phyloP scores from a whole-genome alignment of 1,140 invertebrate species.

The Dendrolimus punctatus region DNA sequence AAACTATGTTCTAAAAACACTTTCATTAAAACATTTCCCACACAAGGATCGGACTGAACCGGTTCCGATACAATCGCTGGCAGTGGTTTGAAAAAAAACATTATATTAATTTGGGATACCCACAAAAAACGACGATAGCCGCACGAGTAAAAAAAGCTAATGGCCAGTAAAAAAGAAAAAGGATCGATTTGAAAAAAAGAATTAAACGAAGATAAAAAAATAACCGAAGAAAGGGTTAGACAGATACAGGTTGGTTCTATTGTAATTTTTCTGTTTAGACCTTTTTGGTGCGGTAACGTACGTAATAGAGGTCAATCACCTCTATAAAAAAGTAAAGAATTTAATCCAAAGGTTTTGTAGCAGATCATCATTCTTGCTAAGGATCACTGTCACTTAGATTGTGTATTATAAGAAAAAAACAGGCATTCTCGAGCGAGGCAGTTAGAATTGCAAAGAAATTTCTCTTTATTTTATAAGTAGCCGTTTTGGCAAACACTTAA shows the following conservation, averaged over 20 bases:
- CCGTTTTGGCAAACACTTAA: no score
- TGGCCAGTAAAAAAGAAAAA: slow-evolving; percentile 61
- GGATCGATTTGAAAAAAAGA: slow-evolving; percentile 45
- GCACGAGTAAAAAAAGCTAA: slow-evolving; percentile 60
- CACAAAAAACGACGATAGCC: slow-evolving; percentile 67
- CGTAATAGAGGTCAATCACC: no score
- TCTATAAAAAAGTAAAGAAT: no score
- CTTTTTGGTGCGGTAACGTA: no score
- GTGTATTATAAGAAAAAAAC: no score
- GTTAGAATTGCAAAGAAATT: no score
- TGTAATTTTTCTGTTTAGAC: slow-evolving; percentile 8
- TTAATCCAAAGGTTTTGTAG: no score
- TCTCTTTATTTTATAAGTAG: no score
- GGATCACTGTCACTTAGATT: no score
- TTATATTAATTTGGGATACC: slow-evolving; percentile 69
- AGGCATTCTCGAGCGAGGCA: no score
- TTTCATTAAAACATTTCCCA: slow-evolving; percentile 65
- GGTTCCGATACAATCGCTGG: slow-evolving; percentile 46
- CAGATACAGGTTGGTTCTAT: slow-evolving; percentile 45
- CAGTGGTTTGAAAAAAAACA: slow-evolving; percentile 32
- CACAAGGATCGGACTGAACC: slow-evolving; percentile 37
- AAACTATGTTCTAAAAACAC: slow-evolving; percentile 28
- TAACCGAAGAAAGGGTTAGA: slow-evolving; percentile 53
- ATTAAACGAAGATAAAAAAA: slow-evolving; percentile 34
- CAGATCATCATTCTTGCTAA: no score